phyloP scores from a whole-genome alignment of 2,797 vertebrate species.

The Urosaurus nigricauda region DNA sequence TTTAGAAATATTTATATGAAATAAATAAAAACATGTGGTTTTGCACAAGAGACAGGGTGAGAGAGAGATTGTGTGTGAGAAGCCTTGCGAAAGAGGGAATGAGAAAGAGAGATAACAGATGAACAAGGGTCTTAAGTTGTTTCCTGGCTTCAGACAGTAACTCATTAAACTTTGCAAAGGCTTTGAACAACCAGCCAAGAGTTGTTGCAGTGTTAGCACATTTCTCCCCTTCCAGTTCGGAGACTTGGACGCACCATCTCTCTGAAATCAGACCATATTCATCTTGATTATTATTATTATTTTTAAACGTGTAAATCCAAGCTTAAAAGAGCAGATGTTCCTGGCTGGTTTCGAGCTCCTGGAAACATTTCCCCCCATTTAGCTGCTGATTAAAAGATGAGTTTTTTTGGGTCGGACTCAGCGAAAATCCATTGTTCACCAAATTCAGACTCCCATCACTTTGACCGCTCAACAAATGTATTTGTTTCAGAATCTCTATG shows the following conservation, averaged over 20 bases:
- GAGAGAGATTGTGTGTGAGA: slow-evolving; percentile 28
- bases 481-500: too few species aligned
- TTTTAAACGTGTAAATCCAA: slow-evolving; percentile 80
- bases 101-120: slow-evolving; percentile 1
- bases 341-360: slow-evolving; percentile 70
- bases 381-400: slow-evolving; percentile 80
- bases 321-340: slow-evolving; percentile 78
- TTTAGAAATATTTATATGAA: not conserved
- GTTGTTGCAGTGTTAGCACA: slow-evolving; percentile 67
- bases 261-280: slow-evolving; percentile 72
- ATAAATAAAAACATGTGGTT: not conserved
- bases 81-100: not conserved
- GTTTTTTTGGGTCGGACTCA: slow-evolving; percentile 71
- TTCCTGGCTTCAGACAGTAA: slow-evolving; percentile 65
- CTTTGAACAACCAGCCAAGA: slow-evolving; percentile 59
- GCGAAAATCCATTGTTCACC: slow-evolving; percentile 70
- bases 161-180: slow-evolving; percentile 66
- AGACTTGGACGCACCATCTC: slow-evolving; percentile 76
- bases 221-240: slow-evolving; percentile 65
- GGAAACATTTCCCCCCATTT: slow-evolving; percentile 71
- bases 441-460: slow-evolving; percentile 68
- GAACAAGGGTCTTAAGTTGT: slow-evolving; percentile 49
- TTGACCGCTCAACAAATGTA: too few species aligned
- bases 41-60: slow-evolving; percentile 31
- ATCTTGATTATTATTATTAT: slow-evolving; percentile 81